phyloP scores from a whole-genome alignment of 2,113 vertebrate genomes.

The Elephas maximus region DNA sequence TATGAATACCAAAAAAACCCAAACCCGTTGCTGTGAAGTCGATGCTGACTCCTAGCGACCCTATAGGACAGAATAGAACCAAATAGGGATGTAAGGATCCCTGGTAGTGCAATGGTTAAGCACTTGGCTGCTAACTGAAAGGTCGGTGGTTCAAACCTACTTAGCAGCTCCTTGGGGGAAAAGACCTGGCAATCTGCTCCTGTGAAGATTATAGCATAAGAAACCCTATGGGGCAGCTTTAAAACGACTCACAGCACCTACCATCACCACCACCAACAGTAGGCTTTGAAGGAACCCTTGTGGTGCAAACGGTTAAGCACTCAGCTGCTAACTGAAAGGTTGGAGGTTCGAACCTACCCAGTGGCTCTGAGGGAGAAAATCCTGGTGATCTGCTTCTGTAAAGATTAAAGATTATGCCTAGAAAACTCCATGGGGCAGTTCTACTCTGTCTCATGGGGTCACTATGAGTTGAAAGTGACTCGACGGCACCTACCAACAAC shows the following conservation, averaged over 20 bases:
- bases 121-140: neutral
- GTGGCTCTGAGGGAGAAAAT: too few species aligned
- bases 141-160: too few species aligned
- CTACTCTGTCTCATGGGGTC: too few species aligned
- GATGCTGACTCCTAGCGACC: neutral
- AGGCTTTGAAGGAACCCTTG: too few species aligned
- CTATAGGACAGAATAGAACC: neutral
- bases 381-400: too few species aligned
- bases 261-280: too few species aligned
- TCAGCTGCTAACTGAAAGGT: too few species aligned
- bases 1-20: neutral
- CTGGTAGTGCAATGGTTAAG: neutral
- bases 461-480: neutral
- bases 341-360: too few species aligned
- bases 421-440: too few species aligned
- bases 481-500: neutral
- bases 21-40: neutral
- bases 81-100: neutral
- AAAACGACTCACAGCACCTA: neutral
- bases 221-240: neutral
- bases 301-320: too few species aligned
- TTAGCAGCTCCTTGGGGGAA: too few species aligned
- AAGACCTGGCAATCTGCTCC: neutral
- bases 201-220: neutral
- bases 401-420: too few species aligned